Evolutionary conservation across 1,140 invertebrate species (phyloP), one percentile per base, ranked within the genome.

Genomic region (Adoxophyes honmai): DNA sequence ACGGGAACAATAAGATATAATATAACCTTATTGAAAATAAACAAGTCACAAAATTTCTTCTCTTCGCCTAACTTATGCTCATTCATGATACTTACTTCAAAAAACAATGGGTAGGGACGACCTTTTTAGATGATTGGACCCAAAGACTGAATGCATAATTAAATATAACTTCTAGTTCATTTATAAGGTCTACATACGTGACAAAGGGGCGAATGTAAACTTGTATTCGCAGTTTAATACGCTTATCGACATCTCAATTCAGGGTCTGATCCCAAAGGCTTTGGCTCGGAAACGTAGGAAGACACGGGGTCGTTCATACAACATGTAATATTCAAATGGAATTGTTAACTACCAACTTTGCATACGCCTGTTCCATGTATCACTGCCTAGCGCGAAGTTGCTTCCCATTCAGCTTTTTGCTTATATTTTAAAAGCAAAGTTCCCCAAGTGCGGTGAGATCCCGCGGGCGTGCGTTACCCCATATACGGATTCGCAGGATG

Each of bases 291-390:
- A 28, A 11, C 6, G 36, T 11, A 38, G 36, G 11, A 38, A 13
- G 21, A 28, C 21, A 11, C 36, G 36, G 38, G 38, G 38, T 16
- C 38, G 38, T 39, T 39, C 15, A 16, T 8, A 39, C 9, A 13
- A 5, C 38, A 15, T 38, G 38, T 39, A 39, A 39, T 39, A 39
- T 39, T 39, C 38, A 16, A 39, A 39, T 16, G 15, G 38, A 6
- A 16, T 39, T 39, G 38, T 16, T 39, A 39, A 39, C 38, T 39
- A 15, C 38, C 14, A 39, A 39, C 15, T 39, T 39, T 16, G n/a
- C n/a, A n/a, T 5, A 13, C 10, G 11, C 36, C 2, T 38, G 36
- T 38, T 38, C 10, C 13, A 13, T 13, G 36, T 38, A 38, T 28
- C 21, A 28, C 21, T 28, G 21, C 21, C 21, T 28, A 28, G 21